Evolutionary conservation across 35 echinoderm and acorn worm genomes (phyloP).

Genomic region (Heliocidaris erythrogramma): DNA sequence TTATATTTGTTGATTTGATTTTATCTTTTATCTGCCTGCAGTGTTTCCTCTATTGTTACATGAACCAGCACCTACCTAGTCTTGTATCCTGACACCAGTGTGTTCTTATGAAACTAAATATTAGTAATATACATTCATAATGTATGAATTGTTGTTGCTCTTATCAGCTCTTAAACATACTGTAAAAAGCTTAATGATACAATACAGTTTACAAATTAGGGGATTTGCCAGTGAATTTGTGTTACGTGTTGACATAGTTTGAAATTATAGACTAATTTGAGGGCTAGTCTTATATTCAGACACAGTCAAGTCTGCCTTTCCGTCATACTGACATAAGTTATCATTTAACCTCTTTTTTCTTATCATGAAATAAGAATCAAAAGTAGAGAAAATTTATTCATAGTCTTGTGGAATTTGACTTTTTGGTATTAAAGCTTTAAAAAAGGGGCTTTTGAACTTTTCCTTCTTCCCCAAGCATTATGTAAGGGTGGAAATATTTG

Average conservation of each 20-base stretch:
- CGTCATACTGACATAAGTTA: no score
- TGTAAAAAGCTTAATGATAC: not conserved
- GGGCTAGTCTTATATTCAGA: not conserved
- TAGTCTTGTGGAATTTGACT: no score
- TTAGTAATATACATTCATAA: not conserved
- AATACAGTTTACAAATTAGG: not conserved
- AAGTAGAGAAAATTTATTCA: no score
- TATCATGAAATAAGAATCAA: no score
- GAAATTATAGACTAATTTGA: no score
- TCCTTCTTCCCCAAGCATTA: no score
- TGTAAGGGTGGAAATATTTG: no score
- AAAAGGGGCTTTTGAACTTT: no score
- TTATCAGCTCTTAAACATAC: no score
- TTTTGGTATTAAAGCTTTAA: no score
- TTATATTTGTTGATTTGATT: conserved; percentile 16
- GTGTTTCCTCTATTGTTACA: not conserved
- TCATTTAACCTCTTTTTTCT: no score
- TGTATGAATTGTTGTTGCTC: not conserved
- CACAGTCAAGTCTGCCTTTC: no score
- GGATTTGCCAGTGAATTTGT: not conserved
- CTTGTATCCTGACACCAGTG: not conserved
- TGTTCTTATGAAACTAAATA: not conserved
- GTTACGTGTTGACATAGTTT: not conserved
- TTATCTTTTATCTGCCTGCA: not conserved
- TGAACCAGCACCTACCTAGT: not conserved